Base-by-base conservation (phyloP, 2,888 invertebrate genomes). In the Microctonus hyperodae region DNA sequence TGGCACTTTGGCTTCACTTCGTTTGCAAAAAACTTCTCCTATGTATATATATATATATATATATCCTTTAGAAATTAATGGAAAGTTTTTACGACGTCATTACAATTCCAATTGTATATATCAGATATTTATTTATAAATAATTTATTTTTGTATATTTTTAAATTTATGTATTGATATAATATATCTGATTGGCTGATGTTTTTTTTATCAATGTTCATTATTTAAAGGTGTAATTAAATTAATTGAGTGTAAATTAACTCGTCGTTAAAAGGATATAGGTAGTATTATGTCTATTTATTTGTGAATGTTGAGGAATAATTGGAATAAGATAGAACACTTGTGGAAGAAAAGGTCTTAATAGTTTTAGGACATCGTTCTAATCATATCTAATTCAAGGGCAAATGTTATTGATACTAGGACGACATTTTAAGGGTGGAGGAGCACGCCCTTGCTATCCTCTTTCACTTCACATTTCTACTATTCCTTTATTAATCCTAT, bases 401-500 rank as follows among this genome's bases (percentile, higher is more conserved):
- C 7, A 44, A 16, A 7, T 44, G n/a, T 44, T 20, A 16, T n/a
- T 16, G n/a, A 16, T 16, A 44, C 6, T 44, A 44, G 44, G 13
- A n/a, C 2, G 37, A n/a, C 13, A n/a, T n/a, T 4, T 13, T n/a
- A 35, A 35, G 1, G 35, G 35, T 35, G 35, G 10, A 1, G 10
- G 28, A 28, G 28, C 28, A 7, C 7, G 28, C 3, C 28, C 7
- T 28, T 28, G 7, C 10, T 35, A 9, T 10, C 9, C 10, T 10
- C 6, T n/a, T n/a, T n/a, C n/a, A n/a, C n/a, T n/a, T n/a, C n/a
- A n/a, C n/a, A n/a, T n/a, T n/a, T n/a, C n/a, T n/a, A n/a, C n/a
- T 35, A 35, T 40, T 31, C 51, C n/a, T 55, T 51, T 60, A 33
- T 66, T 57, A 61, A 64, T 57, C 58, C 56, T 66, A 66, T 62